Evolutionary conservation across 2,888 invertebrate genomes (phyloP), one percentile per base, ranked within the genome.

Genomic region (Anthrax anthrax): DNA sequence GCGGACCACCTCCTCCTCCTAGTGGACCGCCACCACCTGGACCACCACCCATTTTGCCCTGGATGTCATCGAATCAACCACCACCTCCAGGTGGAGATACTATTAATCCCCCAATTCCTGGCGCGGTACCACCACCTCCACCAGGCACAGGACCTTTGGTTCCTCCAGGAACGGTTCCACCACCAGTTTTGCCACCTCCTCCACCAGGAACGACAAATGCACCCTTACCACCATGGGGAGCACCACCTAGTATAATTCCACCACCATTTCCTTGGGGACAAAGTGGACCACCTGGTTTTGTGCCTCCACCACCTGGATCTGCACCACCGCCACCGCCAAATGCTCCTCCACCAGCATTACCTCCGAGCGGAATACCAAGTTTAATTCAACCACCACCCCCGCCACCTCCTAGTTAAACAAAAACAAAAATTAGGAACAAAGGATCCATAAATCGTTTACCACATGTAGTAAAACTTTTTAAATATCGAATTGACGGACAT

Each of bases 371-470:
- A 6, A 51, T 72, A 29, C 72, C 73, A 0, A 72, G 69, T 41
- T 59, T 81, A 42, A 59, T 78, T 41, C 74, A 78, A 41, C 79
- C 81, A 27, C 82, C 81, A 4, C 81, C 81, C 6, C 81, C 81
- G 14, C 81, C 82, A 4, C 81, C 81, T 1, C 76, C 46, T 1
- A 52, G 53, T 46, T 55, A 54, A 50, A 37, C 42, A n/a, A 18
- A 36, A 42, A 14, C 34, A 8, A 32, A 42, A 36, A 42, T 13
- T 29, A 12, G 6, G 29, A 9, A 29, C 12, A 9, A 9, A 9
- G 6, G n/a, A n/a, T n/a, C n/a, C 12, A 14, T 34, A 4, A 34
- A 34, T 34, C 10, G 34, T 34, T 34, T 34, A 34, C 34, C 12
- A 34, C 12, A 14, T 9, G n/a, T n/a, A n/a, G n/a, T n/a, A n/a